Percentiles rank a stretch among this genome's conserved stretches.
Conservation (phyloP, 2,888 invertebrate species). For the Hydroisotoma schaefferi region DNA sequence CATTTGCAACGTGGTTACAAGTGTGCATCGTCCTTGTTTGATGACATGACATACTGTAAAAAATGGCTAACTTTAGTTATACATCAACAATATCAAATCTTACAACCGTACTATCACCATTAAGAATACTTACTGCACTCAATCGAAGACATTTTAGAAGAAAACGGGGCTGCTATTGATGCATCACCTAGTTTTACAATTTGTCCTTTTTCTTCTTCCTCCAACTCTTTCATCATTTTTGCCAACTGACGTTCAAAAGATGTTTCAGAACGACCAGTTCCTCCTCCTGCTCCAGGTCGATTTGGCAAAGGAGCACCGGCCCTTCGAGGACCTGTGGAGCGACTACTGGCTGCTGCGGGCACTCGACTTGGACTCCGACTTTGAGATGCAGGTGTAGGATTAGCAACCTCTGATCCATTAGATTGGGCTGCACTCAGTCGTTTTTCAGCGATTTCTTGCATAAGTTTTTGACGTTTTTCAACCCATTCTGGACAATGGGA, state of each 20-base stretch:
- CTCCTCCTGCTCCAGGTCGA: conserved; percentile 7
- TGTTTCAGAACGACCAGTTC: conserved; percentile 11
- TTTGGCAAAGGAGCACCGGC: not conserved
- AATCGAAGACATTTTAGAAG: conserved; percentile 93
- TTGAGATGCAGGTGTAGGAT: not conserved
- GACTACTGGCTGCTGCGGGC: conserved; percentile 1
- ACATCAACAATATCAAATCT: not conserved
- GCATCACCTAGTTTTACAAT: conserved; percentile 97
- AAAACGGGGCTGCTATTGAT: conserved; percentile 98
- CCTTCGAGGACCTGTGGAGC: not conserved
- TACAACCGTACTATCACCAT: not conserved
- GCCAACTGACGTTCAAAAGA: conserved; percentile 57
- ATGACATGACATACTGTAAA: conserved; percentile 94
- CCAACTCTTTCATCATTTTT: conserved; percentile 75
- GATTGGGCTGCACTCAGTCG: conserved; percentile 19
- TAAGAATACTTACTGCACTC: conserved; percentile 72
- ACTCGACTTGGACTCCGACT: conserved; percentile 11
- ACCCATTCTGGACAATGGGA: conserved; percentile 48
- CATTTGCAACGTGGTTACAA: conserved; percentile 98
- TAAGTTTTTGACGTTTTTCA: conserved; percentile 44
- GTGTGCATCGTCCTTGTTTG: conserved; percentile 97
- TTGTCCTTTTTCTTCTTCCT: conserved; percentile 79
- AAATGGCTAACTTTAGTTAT: not conserved
- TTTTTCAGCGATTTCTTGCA: conserved; percentile 37
- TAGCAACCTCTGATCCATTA: not conserved